Conservation (phyloP, 2,797 vertebrate species). For the Cossypha polioptera region DNA sequence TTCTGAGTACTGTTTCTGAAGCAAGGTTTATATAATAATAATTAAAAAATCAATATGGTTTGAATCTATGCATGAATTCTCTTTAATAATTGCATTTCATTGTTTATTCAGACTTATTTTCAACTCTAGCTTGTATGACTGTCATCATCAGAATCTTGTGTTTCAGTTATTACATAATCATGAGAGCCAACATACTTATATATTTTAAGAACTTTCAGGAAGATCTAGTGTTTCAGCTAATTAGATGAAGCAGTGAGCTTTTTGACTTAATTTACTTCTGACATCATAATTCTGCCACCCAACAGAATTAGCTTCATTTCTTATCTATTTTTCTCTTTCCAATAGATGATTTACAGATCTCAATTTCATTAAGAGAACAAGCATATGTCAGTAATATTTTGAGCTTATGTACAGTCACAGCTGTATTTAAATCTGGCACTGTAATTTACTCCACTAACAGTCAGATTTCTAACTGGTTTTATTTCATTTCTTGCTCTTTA, state of each 20-base stretch:
- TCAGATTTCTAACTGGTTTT: background rate
- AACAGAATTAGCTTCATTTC: conserved; percentile 21
- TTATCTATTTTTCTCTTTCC: conserved; percentile 26
- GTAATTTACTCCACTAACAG: background rate
- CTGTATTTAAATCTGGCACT: background rate
- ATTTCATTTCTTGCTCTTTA: background rate
- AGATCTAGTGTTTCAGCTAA: conserved; percentile 48
- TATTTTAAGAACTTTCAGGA: conserved; percentile 32
- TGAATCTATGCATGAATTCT: background rate
- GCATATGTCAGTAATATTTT: conserved; percentile 5
- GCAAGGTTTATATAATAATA: background rate
- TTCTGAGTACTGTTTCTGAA: background rate
- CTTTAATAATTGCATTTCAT: background rate
- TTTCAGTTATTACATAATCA: conserved; percentile 25
- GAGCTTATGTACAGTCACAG: background rate
- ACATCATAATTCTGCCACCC: conserved; percentile 20
- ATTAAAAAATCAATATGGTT: background rate
- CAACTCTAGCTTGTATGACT: background rate
- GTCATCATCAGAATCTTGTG: background rate
- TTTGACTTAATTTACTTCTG: conserved; percentile 34
- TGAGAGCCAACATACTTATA: background rate
- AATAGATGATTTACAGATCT: background rate
- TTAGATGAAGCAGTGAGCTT: conserved; percentile 32
- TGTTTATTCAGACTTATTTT: conserved; percentile 1
- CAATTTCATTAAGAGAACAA: conserved; percentile 13